Conservation (phyloP, 2,888 invertebrate genomes). For the Phytoseiulus persimilis region DNA sequence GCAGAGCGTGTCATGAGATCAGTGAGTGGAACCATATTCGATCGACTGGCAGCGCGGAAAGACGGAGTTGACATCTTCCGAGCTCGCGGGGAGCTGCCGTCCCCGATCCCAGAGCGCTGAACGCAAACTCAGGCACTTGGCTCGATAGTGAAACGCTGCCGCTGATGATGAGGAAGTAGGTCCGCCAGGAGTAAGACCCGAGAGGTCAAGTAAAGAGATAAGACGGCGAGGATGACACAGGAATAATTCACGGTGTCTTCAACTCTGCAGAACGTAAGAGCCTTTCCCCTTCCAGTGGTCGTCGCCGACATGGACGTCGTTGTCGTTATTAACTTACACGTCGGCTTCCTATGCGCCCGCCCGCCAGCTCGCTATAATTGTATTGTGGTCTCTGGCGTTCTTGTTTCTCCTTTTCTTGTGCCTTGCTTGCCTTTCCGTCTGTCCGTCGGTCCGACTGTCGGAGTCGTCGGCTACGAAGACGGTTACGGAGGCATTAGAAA, state of each 20-base stretch:
- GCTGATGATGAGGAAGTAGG: not conserved
- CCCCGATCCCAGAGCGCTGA: not conserved
- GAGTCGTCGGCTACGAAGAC: not conserved
- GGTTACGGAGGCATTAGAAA: not conserved
- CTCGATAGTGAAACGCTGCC: not conserved
- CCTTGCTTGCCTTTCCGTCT: not conserved
- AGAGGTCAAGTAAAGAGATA: not conserved
- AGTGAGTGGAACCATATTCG: too few species aligned
- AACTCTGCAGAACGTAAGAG: not conserved
- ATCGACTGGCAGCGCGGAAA: too few species aligned
- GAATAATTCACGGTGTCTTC: slow-evolving; percentile 5
- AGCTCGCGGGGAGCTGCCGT: not conserved
- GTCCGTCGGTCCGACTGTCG: not conserved
- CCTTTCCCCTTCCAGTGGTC: not conserved
- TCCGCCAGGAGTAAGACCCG: not conserved
- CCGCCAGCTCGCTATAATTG: not conserved
- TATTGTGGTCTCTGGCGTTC: not conserved
- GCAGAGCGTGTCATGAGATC: too few species aligned
- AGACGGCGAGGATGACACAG: not conserved
- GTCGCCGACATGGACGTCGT: not conserved
- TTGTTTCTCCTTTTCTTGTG: not conserved
- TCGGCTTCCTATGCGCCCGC: not conserved
- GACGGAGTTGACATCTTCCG: too few species aligned
- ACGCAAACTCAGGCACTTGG: not conserved
- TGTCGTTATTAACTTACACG: slow-evolving; percentile 5